These are phyloP conservation scores for Austrofundulus limnaeus DNA, from an alignment of 2,113 vertebrate species.

Conservation along the genomic window DNA sequence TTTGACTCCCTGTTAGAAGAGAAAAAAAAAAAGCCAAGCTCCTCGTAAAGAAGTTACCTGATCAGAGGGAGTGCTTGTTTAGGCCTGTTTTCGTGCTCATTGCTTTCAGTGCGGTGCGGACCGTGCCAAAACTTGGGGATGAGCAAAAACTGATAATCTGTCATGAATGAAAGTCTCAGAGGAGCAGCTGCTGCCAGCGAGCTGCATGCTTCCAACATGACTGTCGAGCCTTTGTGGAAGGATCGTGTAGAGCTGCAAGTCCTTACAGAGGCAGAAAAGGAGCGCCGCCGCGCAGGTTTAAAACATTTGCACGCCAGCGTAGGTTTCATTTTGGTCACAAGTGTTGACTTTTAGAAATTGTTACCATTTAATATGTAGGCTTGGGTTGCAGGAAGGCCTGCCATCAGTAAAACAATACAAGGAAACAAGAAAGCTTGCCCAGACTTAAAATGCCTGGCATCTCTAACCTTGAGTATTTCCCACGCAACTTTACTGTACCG, in stretches of 20 bases:
- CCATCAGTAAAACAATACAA: background rate
- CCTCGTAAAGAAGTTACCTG: constrained; percentile 5
- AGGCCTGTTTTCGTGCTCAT: constrained; percentile 31
- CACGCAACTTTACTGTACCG: background rate
- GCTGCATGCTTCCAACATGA: background rate
- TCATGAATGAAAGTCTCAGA: constrained; percentile 4
- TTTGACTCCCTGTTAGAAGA: constrained; percentile 12
- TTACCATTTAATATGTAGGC: background rate
- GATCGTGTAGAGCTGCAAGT: too few relatives aligned
- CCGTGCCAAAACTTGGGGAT: background rate
- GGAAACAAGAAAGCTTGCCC: too few relatives aligned
- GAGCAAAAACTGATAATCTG: background rate
- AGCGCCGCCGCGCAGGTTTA: too few relatives aligned
- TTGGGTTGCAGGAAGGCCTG: background rate
- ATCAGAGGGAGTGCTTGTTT: constrained; percentile 27
- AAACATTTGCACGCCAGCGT: too few relatives aligned
- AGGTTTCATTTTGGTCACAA: background rate
- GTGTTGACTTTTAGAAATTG: background rate
- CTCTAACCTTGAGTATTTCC: background rate
- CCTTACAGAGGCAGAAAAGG: background rate
- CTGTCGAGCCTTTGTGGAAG: too few relatives aligned
- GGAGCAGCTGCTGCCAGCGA: background rate
- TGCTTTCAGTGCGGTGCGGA: background rate
- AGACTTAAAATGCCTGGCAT: background rate
- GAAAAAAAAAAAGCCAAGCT: constrained; percentile 24